phyloP scores from a whole-genome alignment of 92 coral and sea anemone genomes.

The Epizoanthus illoricatus region DNA sequence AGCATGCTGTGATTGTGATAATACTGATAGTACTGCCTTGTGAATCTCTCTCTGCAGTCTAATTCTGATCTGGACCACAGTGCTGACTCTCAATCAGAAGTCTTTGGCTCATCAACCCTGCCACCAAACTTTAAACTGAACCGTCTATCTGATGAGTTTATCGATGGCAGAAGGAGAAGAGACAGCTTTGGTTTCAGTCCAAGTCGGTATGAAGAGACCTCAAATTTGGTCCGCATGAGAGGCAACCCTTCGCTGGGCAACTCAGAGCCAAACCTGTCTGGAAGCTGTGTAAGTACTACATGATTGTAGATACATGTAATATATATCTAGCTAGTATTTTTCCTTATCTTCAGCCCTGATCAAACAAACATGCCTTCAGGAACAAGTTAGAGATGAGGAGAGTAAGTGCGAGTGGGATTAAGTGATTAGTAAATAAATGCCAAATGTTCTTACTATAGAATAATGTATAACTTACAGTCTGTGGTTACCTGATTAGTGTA shows the following conservation, averaged over 20 bases:
- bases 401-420: too few relatives aligned
- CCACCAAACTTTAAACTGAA: conserved; percentile 87
- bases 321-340: too few relatives aligned
- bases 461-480: too few relatives aligned
- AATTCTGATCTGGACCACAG: conserved; percentile 86
- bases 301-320: too few relatives aligned
- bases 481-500: too few relatives aligned
- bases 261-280: conserved; percentile 93
- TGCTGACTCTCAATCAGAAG: conserved; percentile 78
- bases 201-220: conserved; percentile 78
- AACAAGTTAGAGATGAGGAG: too few relatives aligned
- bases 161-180: conserved; percentile 70
- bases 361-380: too few relatives aligned
- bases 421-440: too few relatives aligned
- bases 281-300: conserved; percentile 87
- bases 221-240: conserved; percentile 93
- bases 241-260: conserved; percentile 87
- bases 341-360: too few relatives aligned
- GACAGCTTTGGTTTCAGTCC: conserved; percentile 80
- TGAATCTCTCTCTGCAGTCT: conserved; percentile 39
- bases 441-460: too few relatives aligned
- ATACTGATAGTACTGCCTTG: neutral
- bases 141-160: conserved; percentile 79
- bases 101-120: conserved; percentile 86
- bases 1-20: neutral